Evolutionary conservation across 1,140 invertebrate species (phyloP), one percentile per base, ranked within the genome.

Genomic region (Rhyzopertha dominica): DNA sequence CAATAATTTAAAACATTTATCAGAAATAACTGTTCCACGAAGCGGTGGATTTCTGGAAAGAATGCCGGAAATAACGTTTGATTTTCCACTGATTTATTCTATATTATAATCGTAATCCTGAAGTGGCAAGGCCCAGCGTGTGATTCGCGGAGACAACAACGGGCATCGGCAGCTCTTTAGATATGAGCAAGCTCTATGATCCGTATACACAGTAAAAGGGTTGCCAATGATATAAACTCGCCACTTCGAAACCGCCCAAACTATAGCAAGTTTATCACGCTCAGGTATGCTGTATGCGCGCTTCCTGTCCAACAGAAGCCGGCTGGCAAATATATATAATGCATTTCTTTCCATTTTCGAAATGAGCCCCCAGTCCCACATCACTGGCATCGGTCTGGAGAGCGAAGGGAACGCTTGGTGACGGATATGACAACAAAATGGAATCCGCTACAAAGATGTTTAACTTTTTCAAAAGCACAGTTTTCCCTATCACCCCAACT

Each of bases 41-140:
- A 38, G 7, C n/a, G 10, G 20, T 10, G 36, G 14, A 38, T 38
- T 9, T 23, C 36, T 16, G 18, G 36, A 38, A 19, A 25, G 14
- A n/a, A 24, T 14, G 16, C 25, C 36, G 2, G 19, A n/a, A 12
- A 38, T 20, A 5, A 38, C 16, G 22, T 38, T 38, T 19, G 12
- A 4, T 2, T 10, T 4, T 10, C 36, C 36, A 4, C 18, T 10
- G 9, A 37, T 37, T 20, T 38, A 14, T 14, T 22, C 25, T 4
- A 38, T 22, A 8, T 38, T 24, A 20, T 24, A 38, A 24, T 38
- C 36, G 8, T 22, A 38, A 4, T 38, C 22, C 16, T 38, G 19
- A 20, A 38, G 5, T 14, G 36, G 9, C 18, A 38, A 38, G n/a
- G 36, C 36, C 7, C 25, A 38, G 7, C 12, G 16, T 8, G 36